Base-by-base conservation (phyloP, 2,888 invertebrate species). In the Patella depressa region DNA sequence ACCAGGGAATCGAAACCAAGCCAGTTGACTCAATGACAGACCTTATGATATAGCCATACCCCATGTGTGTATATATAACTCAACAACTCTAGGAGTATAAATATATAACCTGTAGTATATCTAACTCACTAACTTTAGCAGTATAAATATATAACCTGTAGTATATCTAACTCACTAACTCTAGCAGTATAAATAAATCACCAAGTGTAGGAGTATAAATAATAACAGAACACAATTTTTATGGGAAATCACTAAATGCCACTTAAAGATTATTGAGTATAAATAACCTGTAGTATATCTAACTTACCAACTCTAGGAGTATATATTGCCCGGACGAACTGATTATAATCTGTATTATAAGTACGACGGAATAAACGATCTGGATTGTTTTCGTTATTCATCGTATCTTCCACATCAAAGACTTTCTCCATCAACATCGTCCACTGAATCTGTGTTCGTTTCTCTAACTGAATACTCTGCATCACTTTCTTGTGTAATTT, bases 381-480 rank as follows among this genome's bases (percentile, higher is more conserved):
- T 5, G 85, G 75, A 78, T 85, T 90, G 75, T 80, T 92, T 91
- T 94, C 93, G 93, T 98, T 98, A 82, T 94, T 93, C 7, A 96
- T 94, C 17, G 96, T 94, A 91, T 99, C 99, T 91, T 99, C 98
- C 83, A 98, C 93, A 86, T 95, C 94, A 74, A 92, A 88, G 77
- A 92, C 92, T 79, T 95, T 94, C 85, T 95, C 94, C 77, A 98
- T 94, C 90, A 97, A 94, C 82, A 96, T 93, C 82, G 94, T 95
- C 97, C 89, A 99, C 88, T 98, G 96, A 0, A 97, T 97, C 91
- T 98, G 97, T 4, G 98, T 97, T 81, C 98, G 94, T 91, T 96
- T 96, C 71, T 97, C 94, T n/a, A 96, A 96, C 92, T 98, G 98
- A 53, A 98, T 93, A 0, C 97, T 82, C 3, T 80, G 80, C 45